Conservation (phyloP, 2,888 invertebrate genomes). For the Diarsia brunnea region DNA sequence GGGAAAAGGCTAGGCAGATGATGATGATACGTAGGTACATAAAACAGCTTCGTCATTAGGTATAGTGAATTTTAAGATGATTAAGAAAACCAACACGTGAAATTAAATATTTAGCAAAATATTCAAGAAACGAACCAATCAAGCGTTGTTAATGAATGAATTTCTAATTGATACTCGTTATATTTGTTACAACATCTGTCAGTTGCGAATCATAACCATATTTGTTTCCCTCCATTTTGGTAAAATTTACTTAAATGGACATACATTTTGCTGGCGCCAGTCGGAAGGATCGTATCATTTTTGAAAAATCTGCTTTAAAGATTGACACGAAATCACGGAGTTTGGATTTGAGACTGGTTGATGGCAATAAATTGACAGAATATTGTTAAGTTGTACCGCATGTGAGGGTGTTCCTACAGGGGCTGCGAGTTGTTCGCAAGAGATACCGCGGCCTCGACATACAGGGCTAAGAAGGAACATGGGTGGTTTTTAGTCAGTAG, state of each 20-base stretch:
- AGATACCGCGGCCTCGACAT: too few species aligned
- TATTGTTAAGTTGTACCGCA: background rate
- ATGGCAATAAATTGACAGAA: background rate
- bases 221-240: slow-evolving; percentile 1
- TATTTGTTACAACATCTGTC: slow-evolving; percentile 54
- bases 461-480: too few species aligned
- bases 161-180: slow-evolving; percentile 58
- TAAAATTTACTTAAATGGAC: background rate
- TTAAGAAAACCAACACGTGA: slow-evolving; percentile 40
- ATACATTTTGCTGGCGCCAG: background rate
- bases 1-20: too few species aligned
- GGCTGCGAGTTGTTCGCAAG: too few species aligned
- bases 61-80: background rate
- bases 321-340: background rate
- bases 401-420: background rate
- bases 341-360: too few species aligned
- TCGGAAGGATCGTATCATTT: background rate
- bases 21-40: background rate
- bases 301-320: background rate
- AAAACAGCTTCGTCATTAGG: background rate
- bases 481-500: too few species aligned
- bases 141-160: slow-evolving; percentile 52
- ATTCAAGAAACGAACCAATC: slow-evolving; percentile 53
- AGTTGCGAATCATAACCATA: slow-evolving; percentile 44
- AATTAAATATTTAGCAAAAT: slow-evolving; percentile 37